These are phyloP conservation scores for Xiphias gladius DNA, from an alignment of 2,113 vertebrate genomes.

Conservation along the genomic window DNA sequence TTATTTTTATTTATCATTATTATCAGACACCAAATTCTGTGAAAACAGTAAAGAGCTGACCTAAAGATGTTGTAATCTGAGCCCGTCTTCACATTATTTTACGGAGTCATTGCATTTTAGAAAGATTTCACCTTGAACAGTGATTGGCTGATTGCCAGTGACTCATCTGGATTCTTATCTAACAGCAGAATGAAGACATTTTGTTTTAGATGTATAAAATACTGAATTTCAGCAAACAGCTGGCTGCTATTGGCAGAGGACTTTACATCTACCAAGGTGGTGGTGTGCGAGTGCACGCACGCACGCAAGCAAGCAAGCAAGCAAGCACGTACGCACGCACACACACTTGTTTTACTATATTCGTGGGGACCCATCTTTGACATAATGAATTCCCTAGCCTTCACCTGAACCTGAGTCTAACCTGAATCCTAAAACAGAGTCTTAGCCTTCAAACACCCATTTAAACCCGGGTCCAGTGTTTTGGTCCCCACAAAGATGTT, in stretches of 20 bases:
- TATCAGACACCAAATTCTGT: background rate
- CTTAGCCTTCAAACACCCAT: no score
- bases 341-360: no score
- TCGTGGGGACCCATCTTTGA: no score
- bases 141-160: background rate
- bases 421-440: no score
- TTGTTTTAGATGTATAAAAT: slow-evolving; percentile 16
- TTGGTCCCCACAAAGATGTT: no score
- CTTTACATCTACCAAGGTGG: background rate
- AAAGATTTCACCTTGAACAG: background rate
- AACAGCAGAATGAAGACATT: slow-evolving; percentile 1
- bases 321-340: no score
- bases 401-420: no score
- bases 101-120: background rate
- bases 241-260: slow-evolving; percentile 11
- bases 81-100: background rate
- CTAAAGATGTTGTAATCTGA: slow-evolving; percentile 22
- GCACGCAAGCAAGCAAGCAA: background rate
- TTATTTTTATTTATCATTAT: background rate
- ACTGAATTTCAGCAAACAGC: background rate
- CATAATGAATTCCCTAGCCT: no score
- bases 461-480: no score
- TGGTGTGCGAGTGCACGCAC: background rate
- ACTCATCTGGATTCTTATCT: background rate
- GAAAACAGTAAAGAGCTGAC: background rate